Conservation (phyloP, 1,140 invertebrate genomes). For the Drosophila pectinifera region DNA sequence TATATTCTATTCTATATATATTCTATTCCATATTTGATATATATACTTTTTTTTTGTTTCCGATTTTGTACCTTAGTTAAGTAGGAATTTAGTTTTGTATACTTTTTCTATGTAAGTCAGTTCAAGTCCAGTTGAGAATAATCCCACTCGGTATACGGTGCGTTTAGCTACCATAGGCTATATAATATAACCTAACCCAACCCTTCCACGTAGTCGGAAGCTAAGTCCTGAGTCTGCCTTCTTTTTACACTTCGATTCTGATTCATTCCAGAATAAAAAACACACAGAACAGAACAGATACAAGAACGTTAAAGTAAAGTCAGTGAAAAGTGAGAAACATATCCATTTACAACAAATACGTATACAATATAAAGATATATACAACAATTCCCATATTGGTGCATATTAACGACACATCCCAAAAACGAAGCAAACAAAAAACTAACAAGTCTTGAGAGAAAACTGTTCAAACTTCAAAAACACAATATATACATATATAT, state of each 20-base stretch:
- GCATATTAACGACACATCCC: slow-evolving; percentile 26
- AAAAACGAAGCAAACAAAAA: neutral
- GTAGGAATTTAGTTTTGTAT: slow-evolving; percentile 41
- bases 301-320: slow-evolving; percentile 2
- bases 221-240: slow-evolving; percentile 33
- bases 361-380: slow-evolving; percentile 19
- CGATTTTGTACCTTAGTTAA: slow-evolving; percentile 21
- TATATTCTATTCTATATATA: neutral
- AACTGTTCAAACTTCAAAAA: slow-evolving; percentile 35
- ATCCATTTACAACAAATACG: slow-evolving; percentile 35
- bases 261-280: slow-evolving; percentile 29
- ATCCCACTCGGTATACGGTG: slow-evolving; percentile 19
- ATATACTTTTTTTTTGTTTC: slow-evolving; percentile 9
- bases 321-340: slow-evolving; percentile 26
- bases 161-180: slow-evolving; percentile 22
- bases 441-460: slow-evolving; percentile 10
- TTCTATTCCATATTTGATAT: neutral
- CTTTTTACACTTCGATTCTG: slow-evolving; percentile 7
- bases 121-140: slow-evolving; percentile 28
- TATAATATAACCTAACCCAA: slow-evolving; percentile 3
- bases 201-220: neutral
- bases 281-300: neutral
- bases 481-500: slow-evolving; percentile 27
- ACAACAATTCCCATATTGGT: slow-evolving; percentile 24
- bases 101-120: slow-evolving; percentile 39